phyloP scores from a whole-genome alignment of 2,888 invertebrate species.

The Troides oblongomaculatus region DNA sequence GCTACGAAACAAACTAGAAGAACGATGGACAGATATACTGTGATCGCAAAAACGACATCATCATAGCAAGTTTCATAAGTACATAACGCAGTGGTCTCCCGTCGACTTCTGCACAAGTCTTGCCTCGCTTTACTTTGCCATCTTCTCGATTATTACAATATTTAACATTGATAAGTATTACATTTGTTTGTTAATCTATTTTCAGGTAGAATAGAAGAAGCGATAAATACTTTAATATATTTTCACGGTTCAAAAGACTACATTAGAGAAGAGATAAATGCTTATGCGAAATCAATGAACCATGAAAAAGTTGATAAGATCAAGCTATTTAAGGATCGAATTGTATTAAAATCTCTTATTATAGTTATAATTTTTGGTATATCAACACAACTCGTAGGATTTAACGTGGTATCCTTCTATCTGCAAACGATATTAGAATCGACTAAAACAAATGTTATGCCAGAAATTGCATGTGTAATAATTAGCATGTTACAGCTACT shows the following conservation, averaged over 20 bases:
- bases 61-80: too few species aligned
- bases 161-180: too few species aligned
- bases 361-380: slow-evolving; percentile 35
- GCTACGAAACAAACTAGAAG: too few species aligned
- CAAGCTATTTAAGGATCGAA: slow-evolving; percentile 37
- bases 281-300: slow-evolving; percentile 39
- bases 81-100: too few species aligned
- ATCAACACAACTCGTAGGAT: slow-evolving; percentile 43
- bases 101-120: too few species aligned
- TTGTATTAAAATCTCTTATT: slow-evolving; percentile 38
- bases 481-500: slow-evolving; percentile 50
- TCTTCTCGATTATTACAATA: too few species aligned
- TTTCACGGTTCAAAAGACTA: slow-evolving; percentile 48
- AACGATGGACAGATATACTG: too few species aligned
- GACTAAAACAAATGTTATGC: slow-evolving; percentile 45
- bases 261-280: slow-evolving; percentile 50
- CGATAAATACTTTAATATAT: slow-evolving; percentile 44
- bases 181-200: not conserved
- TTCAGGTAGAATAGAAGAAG: slow-evolving; percentile 47
- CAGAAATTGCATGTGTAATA: slow-evolving; percentile 49
- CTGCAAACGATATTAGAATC: slow-evolving; percentile 52
- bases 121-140: too few species aligned
- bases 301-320: slow-evolving; percentile 25
- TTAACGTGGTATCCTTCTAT: slow-evolving; percentile 49
- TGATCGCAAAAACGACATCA: too few species aligned